phyloP scores from a whole-genome alignment of 2,888 invertebrate genomes.

The Nebria salina region DNA sequence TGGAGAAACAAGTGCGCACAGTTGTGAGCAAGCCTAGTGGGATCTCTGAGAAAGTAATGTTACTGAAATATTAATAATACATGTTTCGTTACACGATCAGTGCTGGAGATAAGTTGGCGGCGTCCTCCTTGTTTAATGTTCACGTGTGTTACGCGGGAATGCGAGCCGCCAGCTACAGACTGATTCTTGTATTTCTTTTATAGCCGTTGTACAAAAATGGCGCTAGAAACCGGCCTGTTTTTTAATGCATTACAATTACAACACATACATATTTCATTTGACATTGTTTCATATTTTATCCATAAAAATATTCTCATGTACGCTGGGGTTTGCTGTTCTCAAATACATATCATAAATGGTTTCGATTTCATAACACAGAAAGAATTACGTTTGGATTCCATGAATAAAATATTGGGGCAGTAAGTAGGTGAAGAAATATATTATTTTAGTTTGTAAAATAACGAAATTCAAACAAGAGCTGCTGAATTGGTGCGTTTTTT shows the following conservation, averaged over 20 bases:
- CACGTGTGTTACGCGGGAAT: constrained; percentile 1
- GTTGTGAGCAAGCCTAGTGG: too few species aligned
- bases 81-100: constrained; percentile 40
- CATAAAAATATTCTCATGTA: neutral
- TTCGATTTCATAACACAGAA: neutral
- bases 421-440: too few species aligned
- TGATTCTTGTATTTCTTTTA: constrained; percentile 1
- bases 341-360: neutral
- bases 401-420: too few species aligned
- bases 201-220: neutral
- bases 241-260: neutral
- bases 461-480: neutral
- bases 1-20: too few species aligned
- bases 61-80: constrained; percentile 42
- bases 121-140: neutral
- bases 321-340: neutral
- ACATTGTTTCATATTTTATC: neutral
- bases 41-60: constrained; percentile 21
- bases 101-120: constrained; percentile 26
- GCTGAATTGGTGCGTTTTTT: neutral
- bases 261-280: constrained; percentile 1
- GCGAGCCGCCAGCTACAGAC: neutral
- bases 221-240: neutral
- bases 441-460: too few species aligned
- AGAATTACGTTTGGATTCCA: too few species aligned